Percentiles rank a stretch among this genome's conserved stretches.
Conservation (phyloP, 2,888 invertebrate genomes). For the Tachina fera region DNA sequence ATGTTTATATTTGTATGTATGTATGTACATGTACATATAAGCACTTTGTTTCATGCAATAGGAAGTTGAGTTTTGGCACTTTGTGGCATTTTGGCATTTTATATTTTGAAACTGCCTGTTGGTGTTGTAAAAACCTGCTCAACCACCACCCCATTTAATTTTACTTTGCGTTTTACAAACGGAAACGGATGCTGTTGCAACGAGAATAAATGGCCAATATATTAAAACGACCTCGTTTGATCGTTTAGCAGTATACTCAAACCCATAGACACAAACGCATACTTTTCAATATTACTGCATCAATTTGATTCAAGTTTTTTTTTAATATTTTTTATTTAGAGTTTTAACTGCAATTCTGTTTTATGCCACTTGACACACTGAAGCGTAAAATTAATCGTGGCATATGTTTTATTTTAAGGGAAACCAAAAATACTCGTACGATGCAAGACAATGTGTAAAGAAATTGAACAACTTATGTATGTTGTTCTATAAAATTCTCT, state of each 20-base stretch:
- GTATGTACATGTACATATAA: background rate
- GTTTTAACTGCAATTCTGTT: constrained; percentile 57
- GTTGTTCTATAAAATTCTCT: constrained; percentile 14
- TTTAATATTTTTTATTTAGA: constrained; percentile 1
- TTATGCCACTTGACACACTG: constrained; percentile 78
- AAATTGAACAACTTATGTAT: constrained; percentile 33
- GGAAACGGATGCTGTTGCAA: constrained; percentile 66
- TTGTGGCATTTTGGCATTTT: constrained; percentile 69
- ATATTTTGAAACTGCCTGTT: constrained; percentile 39
- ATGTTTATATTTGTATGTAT: too few species aligned
- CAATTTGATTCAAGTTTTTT: constrained; percentile 40
- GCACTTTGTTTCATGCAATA: constrained; percentile 57
- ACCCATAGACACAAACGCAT: background rate
- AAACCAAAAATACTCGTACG: background rate
- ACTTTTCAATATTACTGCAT: constrained; percentile 65
- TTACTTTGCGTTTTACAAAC: constrained; percentile 51
- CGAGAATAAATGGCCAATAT: constrained; percentile 63
- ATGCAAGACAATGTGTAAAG: constrained; percentile 30
- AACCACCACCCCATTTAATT: background rate
- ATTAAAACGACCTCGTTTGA: constrained; percentile 70
- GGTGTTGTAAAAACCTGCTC: background rate
- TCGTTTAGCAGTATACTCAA: constrained; percentile 57
- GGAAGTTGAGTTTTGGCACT: constrained; percentile 70
- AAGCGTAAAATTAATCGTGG: constrained; percentile 81
- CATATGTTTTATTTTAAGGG: constrained; percentile 65